Base-by-base conservation (phyloP, 2,113 vertebrate genomes). In the Phrynosoma blainvillii region DNA sequence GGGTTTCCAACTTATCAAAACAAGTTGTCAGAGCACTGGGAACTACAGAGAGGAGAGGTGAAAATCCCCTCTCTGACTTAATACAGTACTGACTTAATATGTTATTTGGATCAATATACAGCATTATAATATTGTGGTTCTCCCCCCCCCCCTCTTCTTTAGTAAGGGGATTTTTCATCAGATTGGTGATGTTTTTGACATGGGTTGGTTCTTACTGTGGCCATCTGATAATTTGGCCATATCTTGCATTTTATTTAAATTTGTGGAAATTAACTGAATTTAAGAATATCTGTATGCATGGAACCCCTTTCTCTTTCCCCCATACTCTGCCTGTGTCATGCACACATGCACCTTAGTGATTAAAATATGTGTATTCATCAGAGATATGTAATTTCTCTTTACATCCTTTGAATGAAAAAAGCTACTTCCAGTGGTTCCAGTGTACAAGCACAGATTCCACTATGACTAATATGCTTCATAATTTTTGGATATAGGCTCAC, bases 401-500 rank as follows among this genome's bases (percentile, higher is more conserved):
- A 20, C 52, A 12, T 54, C 56, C 20, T 68, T 30, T 85, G 59
- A 78, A 42, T n/a, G 7, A 42, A 68, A 25, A 20, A 21, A 86
- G 10, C 62, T 25, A 68, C 13, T 68, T 66, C 40, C 59, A 66
- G 5, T 79, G 59, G 11, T 20, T 86, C 62, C 84, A 86, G 40
- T 68, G 12, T 86, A 76, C n/a, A 86, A 25, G 11, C 11, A 52
- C 1, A 52, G 10, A 32, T 30, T 25, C 13, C 23, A 21, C 23
- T 32, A 23, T 78, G 27, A 59, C n/a, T 16, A 85, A 78, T 62
- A 16, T 14, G 13, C 59, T 85, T 86, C 62, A 79, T 78, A 52
- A 27, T 85, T 78, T 85, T 78, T 47, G 78, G 27, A 86, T 66
- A 66, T 36, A 86, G 75, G 27, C 30, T 86, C 75, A 27, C 7